phyloP scores from a whole-genome alignment of 2,113 vertebrate genomes.

The Nothobranchius furzeri region DNA sequence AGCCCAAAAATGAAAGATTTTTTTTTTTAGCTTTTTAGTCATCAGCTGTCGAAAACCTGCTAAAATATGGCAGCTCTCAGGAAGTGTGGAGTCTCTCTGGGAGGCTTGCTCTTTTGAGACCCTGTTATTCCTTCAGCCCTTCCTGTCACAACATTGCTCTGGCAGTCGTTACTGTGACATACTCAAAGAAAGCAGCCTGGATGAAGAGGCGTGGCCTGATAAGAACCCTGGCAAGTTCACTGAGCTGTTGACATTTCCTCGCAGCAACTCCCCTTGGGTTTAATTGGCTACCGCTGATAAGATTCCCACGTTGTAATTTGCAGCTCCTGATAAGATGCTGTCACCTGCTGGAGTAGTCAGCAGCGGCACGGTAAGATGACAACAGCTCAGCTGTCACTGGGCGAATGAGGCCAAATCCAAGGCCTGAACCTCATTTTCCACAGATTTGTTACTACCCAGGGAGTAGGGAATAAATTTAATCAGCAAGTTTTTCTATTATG shows the following conservation, averaged over 20 bases:
- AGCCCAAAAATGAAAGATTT: constrained; percentile 25
- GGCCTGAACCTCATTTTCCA: constrained; percentile 47
- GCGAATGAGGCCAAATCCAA: constrained; percentile 51
- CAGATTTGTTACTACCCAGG: constrained; percentile 19
- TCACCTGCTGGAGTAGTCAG: constrained; percentile 54
- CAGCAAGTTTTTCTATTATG: neutral
- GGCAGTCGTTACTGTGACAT: constrained; percentile 44
- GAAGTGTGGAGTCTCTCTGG: constrained; percentile 32
- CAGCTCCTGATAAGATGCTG: constrained; percentile 77
- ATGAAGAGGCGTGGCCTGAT: constrained; percentile 60
- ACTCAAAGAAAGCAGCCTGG: constrained; percentile 39
- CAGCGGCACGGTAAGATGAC: constrained; percentile 52
- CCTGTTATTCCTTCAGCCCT: constrained; percentile 41
- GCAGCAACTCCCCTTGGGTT: constrained; percentile 63
- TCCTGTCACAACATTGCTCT: constrained; percentile 52
- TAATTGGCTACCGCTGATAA: constrained; percentile 80
- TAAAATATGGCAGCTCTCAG: constrained; percentile 39
- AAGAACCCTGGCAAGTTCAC: constrained; percentile 67
- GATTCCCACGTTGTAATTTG: constrained; percentile 76
- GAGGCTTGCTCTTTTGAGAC: constrained; percentile 35
- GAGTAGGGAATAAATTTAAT: neutral
- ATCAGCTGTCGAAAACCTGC: constrained; percentile 31
- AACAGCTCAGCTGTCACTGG: constrained; percentile 49
- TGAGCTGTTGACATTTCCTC: constrained; percentile 77
- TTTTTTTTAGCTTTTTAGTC: constrained; percentile 27